Base-by-base conservation (phyloP, 1,140 invertebrate genomes). In the Macrocentrus cingulum region DNA sequence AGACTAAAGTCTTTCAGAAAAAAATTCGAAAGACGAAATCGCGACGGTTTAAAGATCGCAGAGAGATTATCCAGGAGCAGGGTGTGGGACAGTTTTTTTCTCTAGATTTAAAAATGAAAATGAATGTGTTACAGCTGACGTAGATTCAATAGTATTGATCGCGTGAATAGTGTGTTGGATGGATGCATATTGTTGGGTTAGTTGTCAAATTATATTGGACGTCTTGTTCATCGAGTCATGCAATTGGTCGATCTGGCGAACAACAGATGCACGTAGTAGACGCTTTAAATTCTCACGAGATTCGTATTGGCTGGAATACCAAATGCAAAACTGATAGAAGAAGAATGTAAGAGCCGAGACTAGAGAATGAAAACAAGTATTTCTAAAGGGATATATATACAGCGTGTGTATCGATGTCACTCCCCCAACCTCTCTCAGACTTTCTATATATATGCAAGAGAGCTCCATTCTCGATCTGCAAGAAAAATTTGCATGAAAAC, bases 231-330 rank as follows among this genome's bases (percentile, higher is more conserved):
- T 29, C 25, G 25, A 9, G 25, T 29, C 25, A 29, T 13, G 4
- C 11, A 39, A 39, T 39, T 39, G n/a, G n/a, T n/a, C 36, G 8
- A 39, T 13, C 8, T 39, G 8, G 8, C 36, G 36, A n/a, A 25
- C n/a, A 15, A 19, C 15, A 11, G 11, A 19, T 48, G 54, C 54
- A 56, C 18, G 46, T 50, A 48, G 34, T 49, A 49, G 51, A 56
- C 61, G 61, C 46, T 68, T 59, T 59, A 45, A 64, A 66, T 66
- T 67, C 62, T 49, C 48, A 48, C 29, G 62, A 62, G 65, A 69
- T 69, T 69, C 66, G 66, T 68, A 67, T 71, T 66, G 48, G 37
- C 15, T 36, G 50, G 67, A 68, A 67, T 68, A 69, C 62, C 56
- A 65, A 71, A 69, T 69, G 64, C 25, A 57, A 71, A 67, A 63